Evolutionary conservation across 2,888 invertebrate genomes (phyloP).

Genomic region (Glaucopsyche alexis): DNA sequence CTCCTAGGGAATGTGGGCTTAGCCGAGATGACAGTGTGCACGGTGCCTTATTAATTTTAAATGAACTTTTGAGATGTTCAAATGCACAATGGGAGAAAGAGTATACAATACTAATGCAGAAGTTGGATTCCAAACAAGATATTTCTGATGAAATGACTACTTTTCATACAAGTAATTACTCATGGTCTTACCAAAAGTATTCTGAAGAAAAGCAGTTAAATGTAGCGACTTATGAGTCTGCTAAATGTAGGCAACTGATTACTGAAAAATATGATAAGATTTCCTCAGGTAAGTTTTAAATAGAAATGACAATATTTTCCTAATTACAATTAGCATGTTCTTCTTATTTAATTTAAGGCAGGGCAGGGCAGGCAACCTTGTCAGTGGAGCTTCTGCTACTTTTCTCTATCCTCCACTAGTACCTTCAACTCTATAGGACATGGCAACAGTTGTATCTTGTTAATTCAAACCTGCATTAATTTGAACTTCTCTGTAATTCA

Average conservation of each 20-base stretch:
- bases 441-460: too few relatives aligned
- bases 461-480: too few relatives aligned
- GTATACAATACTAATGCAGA: conserved; percentile 86
- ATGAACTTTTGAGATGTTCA: conserved; percentile 94
- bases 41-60: conserved; percentile 93
- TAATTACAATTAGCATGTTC: too few relatives aligned
- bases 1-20: conserved; percentile 80
- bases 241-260: conserved; percentile 90
- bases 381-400: too few relatives aligned
- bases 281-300: conserved; percentile 73
- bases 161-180: conserved; percentile 68
- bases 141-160: conserved; percentile 74
- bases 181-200: conserved; percentile 56
- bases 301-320: neutral
- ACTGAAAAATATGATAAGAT: conserved; percentile 91
- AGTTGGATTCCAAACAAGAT: conserved; percentile 73
- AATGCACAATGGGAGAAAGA: conserved; percentile 92
- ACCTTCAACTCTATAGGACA: too few relatives aligned
- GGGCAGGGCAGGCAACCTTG: too few relatives aligned
- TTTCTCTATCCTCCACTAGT: too few relatives aligned
- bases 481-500: too few relatives aligned
- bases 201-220: conserved; percentile 61
- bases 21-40: conserved; percentile 95
- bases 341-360: too few relatives aligned
- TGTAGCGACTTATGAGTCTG: conserved; percentile 85